phyloP scores from a whole-genome alignment of 1,140 invertebrate genomes.

The Colletes gigas region DNA sequence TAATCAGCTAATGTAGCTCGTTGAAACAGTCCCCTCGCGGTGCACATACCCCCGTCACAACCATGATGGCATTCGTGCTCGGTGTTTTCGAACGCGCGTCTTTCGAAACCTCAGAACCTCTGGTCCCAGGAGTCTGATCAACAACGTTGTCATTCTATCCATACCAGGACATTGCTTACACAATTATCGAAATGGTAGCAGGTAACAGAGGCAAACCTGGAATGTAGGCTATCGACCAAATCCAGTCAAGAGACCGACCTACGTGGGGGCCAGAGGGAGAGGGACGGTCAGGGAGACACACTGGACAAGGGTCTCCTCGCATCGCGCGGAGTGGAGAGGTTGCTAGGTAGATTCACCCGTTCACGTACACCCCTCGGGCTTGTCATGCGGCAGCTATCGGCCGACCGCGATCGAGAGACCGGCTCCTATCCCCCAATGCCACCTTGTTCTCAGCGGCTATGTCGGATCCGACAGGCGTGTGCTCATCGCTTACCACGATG shows the following conservation, averaged over 20 bases:
- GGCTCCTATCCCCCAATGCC: conserved; percentile 67
- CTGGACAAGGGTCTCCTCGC: conserved; percentile 60
- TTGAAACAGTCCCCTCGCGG: conserved; percentile 45
- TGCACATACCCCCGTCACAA: not conserved
- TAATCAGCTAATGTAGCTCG: conserved; percentile 60
- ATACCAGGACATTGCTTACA: conserved; percentile 42
- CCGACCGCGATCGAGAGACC: conserved; percentile 65
- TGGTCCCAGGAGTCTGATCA: not conserved
- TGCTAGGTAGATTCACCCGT: conserved; percentile 67
- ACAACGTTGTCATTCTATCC: conserved; percentile 38
- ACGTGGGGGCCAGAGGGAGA: conserved; percentile 9
- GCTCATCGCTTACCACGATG: conserved; percentile 64
- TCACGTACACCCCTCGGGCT: conserved; percentile 68
- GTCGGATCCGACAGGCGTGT: conserved; percentile 66
- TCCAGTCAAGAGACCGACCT: conserved; percentile 49
- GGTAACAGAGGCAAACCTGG: conserved; percentile 33
- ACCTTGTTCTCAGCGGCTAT: conserved; percentile 67
- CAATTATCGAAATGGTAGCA: conserved; percentile 55
- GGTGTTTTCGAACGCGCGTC: conserved; percentile 2
- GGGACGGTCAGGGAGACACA: conserved; percentile 25
- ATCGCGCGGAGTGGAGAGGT: conserved; percentile 49
- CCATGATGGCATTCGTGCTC: not conserved
- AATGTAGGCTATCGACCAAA: conserved; percentile 63
- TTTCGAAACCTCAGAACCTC: conserved; percentile 8
- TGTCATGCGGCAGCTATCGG: conserved; percentile 69